A percentile compares a stretch with the other conserved stretches of the same genome.
Evolutionary conservation across 2,888 invertebrate genomes (phyloP).

Genomic region (Leucophenga montana): DNA sequence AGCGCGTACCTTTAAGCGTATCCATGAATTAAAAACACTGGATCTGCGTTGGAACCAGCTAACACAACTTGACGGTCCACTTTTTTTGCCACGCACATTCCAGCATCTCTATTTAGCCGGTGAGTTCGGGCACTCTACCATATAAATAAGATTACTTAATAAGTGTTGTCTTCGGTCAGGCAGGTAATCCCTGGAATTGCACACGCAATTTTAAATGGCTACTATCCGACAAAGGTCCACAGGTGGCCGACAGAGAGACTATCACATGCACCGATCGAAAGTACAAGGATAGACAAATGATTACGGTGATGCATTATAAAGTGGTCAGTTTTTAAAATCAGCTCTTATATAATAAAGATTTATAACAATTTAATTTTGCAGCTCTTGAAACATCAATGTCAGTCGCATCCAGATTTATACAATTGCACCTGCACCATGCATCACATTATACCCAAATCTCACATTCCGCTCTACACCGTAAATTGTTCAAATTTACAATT

Average conservation of each 20-base stretch:
- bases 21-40: conserved; percentile 63
- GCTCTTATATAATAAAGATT: not conserved
- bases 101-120: conserved; percentile 68
- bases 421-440: conserved; percentile 72
- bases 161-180: conserved; percentile 34
- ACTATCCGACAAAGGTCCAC: conserved; percentile 59
- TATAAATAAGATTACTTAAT: not conserved
- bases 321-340: conserved; percentile 50
- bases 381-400: conserved; percentile 66
- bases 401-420: conserved; percentile 63
- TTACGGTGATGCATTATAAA: conserved; percentile 71
- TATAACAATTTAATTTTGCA: conserved; percentile 33
- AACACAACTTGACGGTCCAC: conserved; percentile 67
- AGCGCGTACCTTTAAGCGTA: conserved; percentile 64
- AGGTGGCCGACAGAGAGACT: conserved; percentile 67
- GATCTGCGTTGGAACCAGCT: conserved; percentile 72
- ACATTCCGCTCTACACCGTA: conserved; percentile 70
- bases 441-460: conserved; percentile 65
- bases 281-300: conserved; percentile 68
- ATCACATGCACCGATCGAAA: conserved; percentile 69
- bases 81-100: conserved; percentile 62
- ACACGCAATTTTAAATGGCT: conserved; percentile 71
- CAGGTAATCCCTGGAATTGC: conserved; percentile 72
- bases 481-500: conserved; percentile 70
- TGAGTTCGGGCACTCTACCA: conserved; percentile 38